Base-by-base conservation (phyloP, 2,113 vertebrate genomes). In the Petrocephalus zakoni region DNA sequence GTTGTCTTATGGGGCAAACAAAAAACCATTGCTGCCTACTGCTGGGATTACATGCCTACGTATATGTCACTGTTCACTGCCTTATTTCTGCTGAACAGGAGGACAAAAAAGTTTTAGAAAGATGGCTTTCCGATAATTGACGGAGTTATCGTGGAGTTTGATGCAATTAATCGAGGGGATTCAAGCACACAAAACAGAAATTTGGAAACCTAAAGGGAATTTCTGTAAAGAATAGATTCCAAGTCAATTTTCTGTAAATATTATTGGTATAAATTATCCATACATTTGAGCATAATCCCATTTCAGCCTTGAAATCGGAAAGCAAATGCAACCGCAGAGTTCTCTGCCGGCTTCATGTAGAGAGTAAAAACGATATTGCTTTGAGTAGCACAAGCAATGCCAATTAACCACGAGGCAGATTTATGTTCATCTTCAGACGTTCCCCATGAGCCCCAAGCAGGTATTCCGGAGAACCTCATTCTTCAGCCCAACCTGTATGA, bases 1-100 rank as follows among this genome's bases (percentile, higher is more conserved):
- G 0, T 53, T 89, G 90, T 94, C 95, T 95, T 92, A 87, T 88
- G 78, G 86, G 13, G 91, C 90, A 94, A 37, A 68, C 47, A 86
- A 46, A 85, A 17, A 19, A 15, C 17, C 2, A 29, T 49, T 22
- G 52, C 49, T 46, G 25, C 13, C 17, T 52, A 55, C 22, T 42
- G 34, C 21, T 51, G 61, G 49, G 49, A 19, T 58, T 46, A 49
- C 58, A 47, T 42, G 72, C 42, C 58, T 46, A n/a, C n/a, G n/a
- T n/a, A 68, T 17, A 25, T 19, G 29, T 25, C 78, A 9, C 78
- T 21, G 42, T 49, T 87, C 9, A n/a, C 29, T 46, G n/a, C 21
- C 42, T 25, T 68, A 46, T 42, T 47, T n/a, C 11, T 78, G 68
- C 68, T 29, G 58, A 58, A 56, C 53, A 22, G 53, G 42, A n/a